Conservation (phyloP, 2,797 vertebrate genomes). For the Decapterus maruadsi region DNA sequence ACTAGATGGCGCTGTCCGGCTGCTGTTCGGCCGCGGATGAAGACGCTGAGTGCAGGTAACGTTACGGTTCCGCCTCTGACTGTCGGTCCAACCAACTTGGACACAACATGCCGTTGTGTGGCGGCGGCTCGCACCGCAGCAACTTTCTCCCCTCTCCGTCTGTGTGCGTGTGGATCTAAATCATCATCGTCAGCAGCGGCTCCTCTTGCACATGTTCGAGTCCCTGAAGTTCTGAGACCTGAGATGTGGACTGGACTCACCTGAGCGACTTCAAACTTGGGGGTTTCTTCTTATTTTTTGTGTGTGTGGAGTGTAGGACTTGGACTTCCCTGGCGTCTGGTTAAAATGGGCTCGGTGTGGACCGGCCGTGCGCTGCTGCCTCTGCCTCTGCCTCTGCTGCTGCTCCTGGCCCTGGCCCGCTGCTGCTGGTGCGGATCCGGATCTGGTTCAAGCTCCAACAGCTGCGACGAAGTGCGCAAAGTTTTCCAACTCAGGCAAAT, state of each 20-base stretch:
- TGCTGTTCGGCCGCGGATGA: neutral
- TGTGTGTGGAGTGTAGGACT: no score
- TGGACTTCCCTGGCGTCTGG: neutral
- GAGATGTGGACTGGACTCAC: constrained; percentile 66
- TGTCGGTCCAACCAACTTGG: constrained; percentile 59
- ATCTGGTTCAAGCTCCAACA: constrained; percentile 62
- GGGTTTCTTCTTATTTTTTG: neutral
- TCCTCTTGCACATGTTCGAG: constrained; percentile 12
- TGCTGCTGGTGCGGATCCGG: constrained; percentile 46
- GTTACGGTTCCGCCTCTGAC: constrained; percentile 74
- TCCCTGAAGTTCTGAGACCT: constrained; percentile 19
- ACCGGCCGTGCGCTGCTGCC: constrained; percentile 58
- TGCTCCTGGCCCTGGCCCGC: constrained; percentile 53
- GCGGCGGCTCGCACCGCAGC: constrained; percentile 20
- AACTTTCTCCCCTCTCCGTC: constrained; percentile 49
- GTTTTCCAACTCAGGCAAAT: constrained; percentile 88
- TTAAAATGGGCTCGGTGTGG: constrained; percentile 63
- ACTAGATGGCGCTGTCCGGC: constrained; percentile 55
- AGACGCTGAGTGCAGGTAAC: constrained; percentile 50
- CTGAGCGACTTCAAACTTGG: constrained; percentile 46
- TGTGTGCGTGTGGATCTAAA: constrained; percentile 15
- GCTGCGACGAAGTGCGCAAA: constrained; percentile 90
- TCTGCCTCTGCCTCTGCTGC: constrained; percentile 37
- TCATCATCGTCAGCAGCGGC: neutral
- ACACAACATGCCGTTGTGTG: constrained; percentile 54